Conservation (phyloP, 2,113 vertebrate species). For the Varanus komodoensis region DNA sequence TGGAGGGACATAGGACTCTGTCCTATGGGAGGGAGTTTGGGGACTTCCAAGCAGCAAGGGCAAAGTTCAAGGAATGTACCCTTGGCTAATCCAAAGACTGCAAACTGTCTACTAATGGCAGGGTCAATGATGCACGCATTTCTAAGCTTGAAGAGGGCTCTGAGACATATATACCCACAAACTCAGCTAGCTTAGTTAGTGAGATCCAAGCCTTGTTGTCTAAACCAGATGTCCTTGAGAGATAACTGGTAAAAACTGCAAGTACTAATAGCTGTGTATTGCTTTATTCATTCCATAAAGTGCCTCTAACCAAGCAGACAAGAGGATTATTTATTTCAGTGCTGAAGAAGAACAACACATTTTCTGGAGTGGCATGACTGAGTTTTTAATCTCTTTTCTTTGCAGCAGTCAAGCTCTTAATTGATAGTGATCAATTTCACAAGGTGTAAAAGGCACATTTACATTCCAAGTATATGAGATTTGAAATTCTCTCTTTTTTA, state of each 20-base stretch:
- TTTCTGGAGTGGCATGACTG: background rate
- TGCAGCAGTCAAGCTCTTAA: background rate
- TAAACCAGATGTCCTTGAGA: background rate
- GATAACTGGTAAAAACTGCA: background rate
- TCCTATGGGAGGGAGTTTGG: too few species aligned
- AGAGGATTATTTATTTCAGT: background rate
- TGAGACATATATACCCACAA: background rate
- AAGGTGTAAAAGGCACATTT: constrained; percentile 2
- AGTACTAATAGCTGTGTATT: background rate
- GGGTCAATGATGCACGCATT: background rate
- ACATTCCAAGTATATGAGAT: constrained; percentile 4
- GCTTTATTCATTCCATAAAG: background rate
- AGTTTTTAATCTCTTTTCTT: background rate
- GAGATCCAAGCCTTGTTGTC: background rate
- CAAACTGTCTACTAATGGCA: background rate
- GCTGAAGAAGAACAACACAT: background rate
- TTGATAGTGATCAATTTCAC: constrained; percentile 6
- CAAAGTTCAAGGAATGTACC: too few species aligned
- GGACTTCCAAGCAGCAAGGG: too few species aligned
- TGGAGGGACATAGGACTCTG: background rate
- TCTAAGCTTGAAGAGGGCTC: background rate
- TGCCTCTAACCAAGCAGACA: background rate
- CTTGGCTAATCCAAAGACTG: too few species aligned
- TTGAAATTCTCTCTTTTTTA: background rate
- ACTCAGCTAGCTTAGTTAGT: background rate